A percentile compares a stretch with the other conserved stretches of the same genome.
Conservation (phyloP, 2,113 vertebrate species). For the Tamias sibiricus region DNA sequence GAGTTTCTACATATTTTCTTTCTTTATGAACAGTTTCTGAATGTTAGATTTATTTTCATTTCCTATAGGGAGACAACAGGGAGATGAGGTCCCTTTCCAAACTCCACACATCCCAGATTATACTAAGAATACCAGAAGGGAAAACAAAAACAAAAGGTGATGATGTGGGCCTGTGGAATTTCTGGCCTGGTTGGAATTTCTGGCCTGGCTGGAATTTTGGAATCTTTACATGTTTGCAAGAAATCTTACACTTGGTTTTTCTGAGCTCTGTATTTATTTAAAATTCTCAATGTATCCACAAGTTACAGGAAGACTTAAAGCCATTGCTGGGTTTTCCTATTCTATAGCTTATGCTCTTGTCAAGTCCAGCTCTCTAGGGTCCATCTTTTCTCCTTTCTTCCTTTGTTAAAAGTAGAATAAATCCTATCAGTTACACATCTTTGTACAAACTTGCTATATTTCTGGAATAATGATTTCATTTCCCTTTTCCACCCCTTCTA, state of each 20-base stretch:
- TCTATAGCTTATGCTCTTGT: background rate
- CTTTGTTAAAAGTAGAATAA: background rate
- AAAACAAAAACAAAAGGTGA: background rate
- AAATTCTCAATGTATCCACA: background rate
- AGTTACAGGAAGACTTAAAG: background rate
- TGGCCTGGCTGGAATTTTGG: background rate
- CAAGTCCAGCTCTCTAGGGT: background rate
- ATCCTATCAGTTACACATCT: background rate
- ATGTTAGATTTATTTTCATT: background rate
- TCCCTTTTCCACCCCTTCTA: background rate
- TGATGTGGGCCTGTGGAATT: background rate
- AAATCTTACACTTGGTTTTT: background rate
- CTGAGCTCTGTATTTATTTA: background rate
- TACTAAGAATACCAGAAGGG: background rate
- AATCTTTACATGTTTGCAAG: background rate
- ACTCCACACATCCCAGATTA: background rate
- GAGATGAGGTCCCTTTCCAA: background rate
- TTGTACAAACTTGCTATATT: background rate
- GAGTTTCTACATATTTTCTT: background rate
- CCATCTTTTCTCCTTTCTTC: background rate
- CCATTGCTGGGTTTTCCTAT: background rate
- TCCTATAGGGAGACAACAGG: background rate
- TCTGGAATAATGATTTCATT: background rate
- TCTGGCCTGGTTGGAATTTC: background rate
- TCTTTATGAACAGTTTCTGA: background rate